These are phyloP conservation scores for Thaumatotibia leucotreta DNA, from an alignment of 1,140 invertebrate species.

Conservation along the genomic window DNA sequence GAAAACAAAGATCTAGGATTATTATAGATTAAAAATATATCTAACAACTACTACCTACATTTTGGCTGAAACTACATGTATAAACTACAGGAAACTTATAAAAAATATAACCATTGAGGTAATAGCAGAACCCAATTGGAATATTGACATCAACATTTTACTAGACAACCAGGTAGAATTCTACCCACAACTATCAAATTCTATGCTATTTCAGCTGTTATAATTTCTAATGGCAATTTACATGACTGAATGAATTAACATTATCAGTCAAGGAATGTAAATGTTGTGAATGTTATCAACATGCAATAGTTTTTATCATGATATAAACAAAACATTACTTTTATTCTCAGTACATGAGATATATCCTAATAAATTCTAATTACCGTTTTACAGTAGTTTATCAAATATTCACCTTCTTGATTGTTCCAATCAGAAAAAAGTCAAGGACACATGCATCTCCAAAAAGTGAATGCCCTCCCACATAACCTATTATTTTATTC, in stretches of 20 bases:
- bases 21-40: no score
- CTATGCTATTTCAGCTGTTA: neutral
- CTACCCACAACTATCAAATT: neutral
- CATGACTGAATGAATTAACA: neutral
- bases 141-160: neutral
- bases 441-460: constrained; percentile 1
- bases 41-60: no score
- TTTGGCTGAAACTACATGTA: no score
- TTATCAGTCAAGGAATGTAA: neutral
- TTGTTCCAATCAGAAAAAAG: neutral
- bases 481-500: neutral
- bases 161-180: neutral
- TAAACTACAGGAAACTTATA: no score
- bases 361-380: neutral
- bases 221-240: neutral
- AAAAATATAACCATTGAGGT: no score
- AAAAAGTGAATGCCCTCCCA: constrained; percentile 12
- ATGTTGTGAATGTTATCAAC: constrained; percentile 2
- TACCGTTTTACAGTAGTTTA: neutral
- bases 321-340: neutral
- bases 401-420: neutral
- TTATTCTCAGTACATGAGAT: neutral
- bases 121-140: neutral
- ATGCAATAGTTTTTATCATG: neutral
- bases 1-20: no score